A percentile compares a stretch with the other conserved stretches of the same genome.
These are phyloP conservation scores for Sebastes diaconus DNA, from an alignment of 2,797 vertebrate genomes.

Conservation along the genomic window DNA sequence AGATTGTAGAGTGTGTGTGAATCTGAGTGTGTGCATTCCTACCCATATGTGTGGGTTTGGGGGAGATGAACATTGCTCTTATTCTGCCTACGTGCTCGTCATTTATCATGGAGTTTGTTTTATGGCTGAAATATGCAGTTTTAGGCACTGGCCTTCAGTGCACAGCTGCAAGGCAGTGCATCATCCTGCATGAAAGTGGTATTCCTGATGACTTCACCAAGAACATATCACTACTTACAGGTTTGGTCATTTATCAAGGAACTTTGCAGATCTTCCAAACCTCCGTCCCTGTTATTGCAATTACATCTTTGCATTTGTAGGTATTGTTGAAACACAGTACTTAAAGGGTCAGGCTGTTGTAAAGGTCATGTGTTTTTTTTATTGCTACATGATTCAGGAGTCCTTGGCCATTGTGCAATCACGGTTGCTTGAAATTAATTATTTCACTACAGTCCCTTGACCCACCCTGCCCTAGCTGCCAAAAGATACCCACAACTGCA, in stretches of 20 bases:
- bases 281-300: not conserved
- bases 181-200: not conserved
- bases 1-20: not conserved
- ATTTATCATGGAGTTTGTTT: not conserved
- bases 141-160: not conserved
- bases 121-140: not conserved
- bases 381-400: not conserved
- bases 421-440: slow-evolving; percentile 28
- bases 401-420: slow-evolving; percentile 11
- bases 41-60: not conserved
- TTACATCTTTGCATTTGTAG: not conserved
- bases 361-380: not conserved
- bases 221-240: not conserved
- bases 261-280: not conserved
- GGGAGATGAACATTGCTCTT: not conserved
- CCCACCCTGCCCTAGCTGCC: slow-evolving; percentile 19
- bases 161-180: not conserved
- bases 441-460: not conserved
- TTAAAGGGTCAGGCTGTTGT: not conserved
- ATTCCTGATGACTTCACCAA: slow-evolving; percentile 1
- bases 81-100: not conserved
- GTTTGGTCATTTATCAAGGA: slow-evolving; percentile 3
- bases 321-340: not conserved
- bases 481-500: slow-evolving; percentile 40
- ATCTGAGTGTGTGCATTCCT: not conserved